These are phyloP conservation scores for Acinonyx jubatus DNA, from an alignment of 2,113 vertebrate genomes.

Conservation along the genomic window DNA sequence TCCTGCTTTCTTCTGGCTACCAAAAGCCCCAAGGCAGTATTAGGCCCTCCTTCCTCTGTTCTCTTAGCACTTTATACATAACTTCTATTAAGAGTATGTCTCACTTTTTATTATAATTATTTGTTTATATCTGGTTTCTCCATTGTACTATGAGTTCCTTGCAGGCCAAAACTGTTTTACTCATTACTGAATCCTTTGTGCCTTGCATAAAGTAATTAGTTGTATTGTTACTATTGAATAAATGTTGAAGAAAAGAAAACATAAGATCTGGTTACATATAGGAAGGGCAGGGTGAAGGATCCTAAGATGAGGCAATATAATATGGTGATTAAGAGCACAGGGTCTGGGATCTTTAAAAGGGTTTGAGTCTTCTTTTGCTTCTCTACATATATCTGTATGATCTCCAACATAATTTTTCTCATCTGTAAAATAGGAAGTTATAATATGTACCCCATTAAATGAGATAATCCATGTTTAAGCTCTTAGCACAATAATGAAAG, in stretches of 20 bases:
- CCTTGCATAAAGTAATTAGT: not conserved
- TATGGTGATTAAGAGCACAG: not conserved
- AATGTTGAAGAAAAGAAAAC: slow-evolving; percentile 15
- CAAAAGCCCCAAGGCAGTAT: not conserved
- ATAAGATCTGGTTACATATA: not conserved
- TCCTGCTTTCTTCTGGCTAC: not conserved
- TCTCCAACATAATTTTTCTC: not conserved
- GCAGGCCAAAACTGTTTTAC: not conserved
- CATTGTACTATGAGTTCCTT: not conserved
- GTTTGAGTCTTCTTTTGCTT: not conserved
- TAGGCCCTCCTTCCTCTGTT: not conserved
- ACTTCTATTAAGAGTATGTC: not conserved
- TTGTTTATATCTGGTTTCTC: not conserved
- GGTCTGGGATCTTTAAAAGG: not conserved
- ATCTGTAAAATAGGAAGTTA: not conserved
- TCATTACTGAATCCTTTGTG: slow-evolving; percentile 1
- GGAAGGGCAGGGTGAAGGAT: not conserved
- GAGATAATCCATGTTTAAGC: not conserved
- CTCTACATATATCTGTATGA: slow-evolving; percentile 3
- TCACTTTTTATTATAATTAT: not conserved
- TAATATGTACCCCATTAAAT: not conserved
- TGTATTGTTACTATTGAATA: not conserved
- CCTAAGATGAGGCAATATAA: not conserved
- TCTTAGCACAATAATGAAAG: not conserved
- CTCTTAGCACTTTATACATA: not conserved